phyloP scores from a whole-genome alignment of 2,113 vertebrate genomes.

The Laticauda colubrina region DNA sequence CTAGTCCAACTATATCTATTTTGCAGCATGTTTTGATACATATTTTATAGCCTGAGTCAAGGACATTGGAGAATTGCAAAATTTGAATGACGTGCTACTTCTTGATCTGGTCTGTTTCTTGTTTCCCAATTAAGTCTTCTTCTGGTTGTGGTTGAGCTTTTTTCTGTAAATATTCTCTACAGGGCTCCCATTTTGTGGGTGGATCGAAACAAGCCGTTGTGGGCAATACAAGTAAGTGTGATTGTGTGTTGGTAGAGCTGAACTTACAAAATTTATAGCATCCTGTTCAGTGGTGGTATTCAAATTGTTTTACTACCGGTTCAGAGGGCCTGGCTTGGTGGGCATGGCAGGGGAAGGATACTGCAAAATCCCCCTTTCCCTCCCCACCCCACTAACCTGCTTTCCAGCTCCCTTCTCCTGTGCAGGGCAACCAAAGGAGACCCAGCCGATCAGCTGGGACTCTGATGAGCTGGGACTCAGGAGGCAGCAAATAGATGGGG shows the following conservation, averaged over 20 bases:
- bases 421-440: too few species aligned
- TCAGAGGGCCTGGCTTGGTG: too few species aligned
- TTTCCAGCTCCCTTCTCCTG: too few species aligned
- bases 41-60: background rate
- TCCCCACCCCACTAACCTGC: too few species aligned
- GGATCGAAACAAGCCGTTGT: slow-evolving; percentile 85
- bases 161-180: background rate
- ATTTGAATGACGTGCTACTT: background rate
- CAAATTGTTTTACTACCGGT: too few species aligned
- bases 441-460: too few species aligned
- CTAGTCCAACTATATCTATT: background rate
- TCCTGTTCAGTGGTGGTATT: too few species aligned
- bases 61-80: background rate
- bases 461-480: too few species aligned
- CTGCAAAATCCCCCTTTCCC: too few species aligned
- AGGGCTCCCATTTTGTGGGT: slow-evolving; percentile 86
- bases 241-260: background rate
- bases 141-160: background rate
- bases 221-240: slow-evolving; percentile 91
- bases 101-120: background rate
- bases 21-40: background rate
- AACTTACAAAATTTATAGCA: background rate
- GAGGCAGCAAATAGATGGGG: too few species aligned
- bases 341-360: too few species aligned
- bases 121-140: background rate